Conservation (phyloP, 2,113 vertebrate genomes). For the Penelope pileata region DNA sequence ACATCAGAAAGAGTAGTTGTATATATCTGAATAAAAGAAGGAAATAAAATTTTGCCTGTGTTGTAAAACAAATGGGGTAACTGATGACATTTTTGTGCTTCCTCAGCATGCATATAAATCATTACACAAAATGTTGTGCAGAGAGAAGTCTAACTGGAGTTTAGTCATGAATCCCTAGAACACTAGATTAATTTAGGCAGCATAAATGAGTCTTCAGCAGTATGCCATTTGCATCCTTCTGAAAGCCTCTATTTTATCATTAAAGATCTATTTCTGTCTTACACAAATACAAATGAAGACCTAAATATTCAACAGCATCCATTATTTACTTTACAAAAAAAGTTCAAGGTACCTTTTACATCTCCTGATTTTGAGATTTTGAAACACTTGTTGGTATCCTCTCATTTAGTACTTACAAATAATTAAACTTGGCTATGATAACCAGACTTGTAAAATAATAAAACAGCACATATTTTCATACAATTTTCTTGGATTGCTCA, state of each 20-base stretch:
- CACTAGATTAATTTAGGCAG: not conserved
- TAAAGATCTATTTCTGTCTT: not conserved
- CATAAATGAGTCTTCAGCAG: not conserved
- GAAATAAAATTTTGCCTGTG: not conserved
- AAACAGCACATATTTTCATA: not conserved
- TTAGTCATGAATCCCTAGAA: not conserved
- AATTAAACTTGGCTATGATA: not conserved
- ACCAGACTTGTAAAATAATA: not conserved
- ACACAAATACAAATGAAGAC: not conserved
- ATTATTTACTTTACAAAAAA: not conserved
- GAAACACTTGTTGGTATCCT: not conserved
- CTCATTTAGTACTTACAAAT: not conserved
- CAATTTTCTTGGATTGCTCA: not conserved
- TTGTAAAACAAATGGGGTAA: not conserved
- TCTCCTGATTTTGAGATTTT: not conserved
- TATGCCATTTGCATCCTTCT: not conserved
- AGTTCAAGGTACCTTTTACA: not conserved
- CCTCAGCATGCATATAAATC: not conserved
- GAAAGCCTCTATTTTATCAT: not conserved
- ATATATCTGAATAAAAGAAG: not conserved
- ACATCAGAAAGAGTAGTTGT: not conserved
- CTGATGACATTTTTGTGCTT: not conserved
- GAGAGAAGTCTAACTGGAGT: not conserved
- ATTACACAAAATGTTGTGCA: not conserved
- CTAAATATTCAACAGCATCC: not conserved